Evolutionary conservation across 1,140 invertebrate species (phyloP), one percentile per base, ranked within the genome.

Genomic region (Paralvinella palmiformis): DNA sequence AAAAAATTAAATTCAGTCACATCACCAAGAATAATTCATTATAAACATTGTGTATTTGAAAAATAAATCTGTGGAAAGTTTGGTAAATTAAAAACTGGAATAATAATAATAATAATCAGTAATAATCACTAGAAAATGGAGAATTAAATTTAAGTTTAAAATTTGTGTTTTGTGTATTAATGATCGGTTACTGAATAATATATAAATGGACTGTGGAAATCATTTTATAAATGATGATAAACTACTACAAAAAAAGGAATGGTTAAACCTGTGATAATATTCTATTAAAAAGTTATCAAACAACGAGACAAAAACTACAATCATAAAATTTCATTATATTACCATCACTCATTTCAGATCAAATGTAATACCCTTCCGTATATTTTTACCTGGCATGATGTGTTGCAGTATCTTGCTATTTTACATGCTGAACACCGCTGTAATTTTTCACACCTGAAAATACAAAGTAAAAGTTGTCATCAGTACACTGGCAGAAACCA

Each of bases 391-490:
- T 62, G 59, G 50, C 59, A 62, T 20, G 31, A n/a, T 33, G 20
- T 62, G 45, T 32, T 50, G 44, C 59, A 62, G 59, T 36, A 62
- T 27, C 24, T 6, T 3, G 35, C 59, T n/a, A 62, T 10, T 29
- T 62, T 45, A 52, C 59, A 62, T 4, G 59, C 41, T 24, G 59
- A 62, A 48, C 59, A 62, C 24, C 44, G 37, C 33, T 22, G 27
- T 24, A 59, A 41, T n/a, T 59, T 33, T n/a, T 41, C 35, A 2
- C 27, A 3, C 5, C 58, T 59, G 58, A 20, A 59, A 59, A n/a
- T n/a, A n/a, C n/a, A n/a, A n/a, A n/a, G n/a, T n/a, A n/a, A n/a
- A n/a, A n/a, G n/a, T n/a, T n/a, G n/a, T n/a, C n/a, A n/a, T n/a
- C n/a, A n/a, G n/a, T n/a, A n/a, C n/a, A n/a, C n/a, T n/a, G n/a